Conservation (phyloP, 2,888 invertebrate species). For the Atrina japonica region DNA sequence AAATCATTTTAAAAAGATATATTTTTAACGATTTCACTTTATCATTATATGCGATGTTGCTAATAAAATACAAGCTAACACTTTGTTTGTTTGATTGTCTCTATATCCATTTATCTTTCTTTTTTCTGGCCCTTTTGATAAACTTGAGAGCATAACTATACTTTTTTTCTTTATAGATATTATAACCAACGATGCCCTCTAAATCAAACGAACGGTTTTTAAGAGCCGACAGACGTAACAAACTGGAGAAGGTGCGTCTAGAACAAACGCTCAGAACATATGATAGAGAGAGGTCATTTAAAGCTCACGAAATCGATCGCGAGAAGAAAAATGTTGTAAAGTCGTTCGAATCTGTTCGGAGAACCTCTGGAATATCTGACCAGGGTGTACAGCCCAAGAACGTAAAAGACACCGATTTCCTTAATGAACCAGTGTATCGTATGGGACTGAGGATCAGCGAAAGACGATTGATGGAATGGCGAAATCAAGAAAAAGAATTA, state of each 20-base stretch:
- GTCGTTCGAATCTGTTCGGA: constrained; percentile 52
- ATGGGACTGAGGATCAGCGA: constrained; percentile 57
- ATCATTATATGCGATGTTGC: too few relatives aligned
- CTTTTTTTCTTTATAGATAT: too few relatives aligned
- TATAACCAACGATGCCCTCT: constrained; percentile 15
- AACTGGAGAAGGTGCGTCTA: constrained; percentile 57
- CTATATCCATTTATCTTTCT: too few relatives aligned
- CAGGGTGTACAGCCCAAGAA: constrained; percentile 55
- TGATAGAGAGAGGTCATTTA: constrained; percentile 53
- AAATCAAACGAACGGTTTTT: constrained; percentile 58
- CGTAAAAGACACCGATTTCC: constrained; percentile 55
- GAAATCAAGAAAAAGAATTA: constrained; percentile 56
- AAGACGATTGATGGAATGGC: constrained; percentile 57
- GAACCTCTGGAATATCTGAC: constrained; percentile 64
- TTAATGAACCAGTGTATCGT: constrained; percentile 53
- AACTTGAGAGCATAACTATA: too few relatives aligned
- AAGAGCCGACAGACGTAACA: constrained; percentile 64
- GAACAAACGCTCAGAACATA: constrained; percentile 51
- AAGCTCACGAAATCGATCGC: constrained; percentile 57
- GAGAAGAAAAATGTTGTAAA: constrained; percentile 58
- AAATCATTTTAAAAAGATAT: too few relatives aligned
- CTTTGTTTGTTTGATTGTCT: too few relatives aligned
- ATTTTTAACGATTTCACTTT: too few relatives aligned
- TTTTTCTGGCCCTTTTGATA: too few relatives aligned
- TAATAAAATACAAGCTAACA: too few relatives aligned